A percentile compares a stretch with the other conserved stretches of the same genome.
Evolutionary conservation across 2,113 vertebrate species (phyloP).

Genomic region (Alexandromys fortis): DNA sequence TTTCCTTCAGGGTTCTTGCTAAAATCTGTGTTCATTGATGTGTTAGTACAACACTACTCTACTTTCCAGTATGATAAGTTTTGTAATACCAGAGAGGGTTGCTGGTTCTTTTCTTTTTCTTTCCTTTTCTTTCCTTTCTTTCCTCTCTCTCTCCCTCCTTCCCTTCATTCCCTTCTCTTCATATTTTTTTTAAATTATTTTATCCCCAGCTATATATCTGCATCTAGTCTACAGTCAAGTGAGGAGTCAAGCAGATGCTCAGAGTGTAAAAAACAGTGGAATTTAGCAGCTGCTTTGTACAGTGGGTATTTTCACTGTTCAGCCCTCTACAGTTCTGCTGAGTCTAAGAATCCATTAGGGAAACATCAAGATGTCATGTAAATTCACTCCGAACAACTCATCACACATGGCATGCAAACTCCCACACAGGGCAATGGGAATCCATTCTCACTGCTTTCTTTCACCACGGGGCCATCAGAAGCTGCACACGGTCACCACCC

Average conservation of each 20-base stretch:
- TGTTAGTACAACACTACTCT: not conserved
- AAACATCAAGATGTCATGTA: not conserved
- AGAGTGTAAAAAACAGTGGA: not conserved
- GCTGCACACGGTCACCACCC: not conserved
- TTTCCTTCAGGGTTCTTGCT: not conserved
- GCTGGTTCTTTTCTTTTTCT: not conserved
- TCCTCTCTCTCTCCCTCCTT: not conserved
- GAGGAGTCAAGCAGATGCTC: not conserved
- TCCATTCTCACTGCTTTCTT: not conserved
- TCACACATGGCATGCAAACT: not conserved
- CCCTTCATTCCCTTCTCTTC: no score
- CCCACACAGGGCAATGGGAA: not conserved
- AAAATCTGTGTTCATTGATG: not conserved
- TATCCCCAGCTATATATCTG: not conserved
- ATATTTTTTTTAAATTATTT: not conserved
- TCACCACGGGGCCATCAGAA: not conserved
- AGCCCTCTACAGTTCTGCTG: not conserved
- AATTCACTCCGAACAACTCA: not conserved
- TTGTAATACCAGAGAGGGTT: not conserved
- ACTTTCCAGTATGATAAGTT: not conserved
- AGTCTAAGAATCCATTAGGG: not conserved
- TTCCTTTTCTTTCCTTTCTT: fast-evolving
- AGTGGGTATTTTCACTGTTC: not conserved
- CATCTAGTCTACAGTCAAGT: not conserved
- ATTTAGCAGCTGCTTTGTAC: not conserved